phyloP scores from a whole-genome alignment of 30 jellyfish, hydroid and myxozoan species.

The Hydractinia echinata region DNA sequence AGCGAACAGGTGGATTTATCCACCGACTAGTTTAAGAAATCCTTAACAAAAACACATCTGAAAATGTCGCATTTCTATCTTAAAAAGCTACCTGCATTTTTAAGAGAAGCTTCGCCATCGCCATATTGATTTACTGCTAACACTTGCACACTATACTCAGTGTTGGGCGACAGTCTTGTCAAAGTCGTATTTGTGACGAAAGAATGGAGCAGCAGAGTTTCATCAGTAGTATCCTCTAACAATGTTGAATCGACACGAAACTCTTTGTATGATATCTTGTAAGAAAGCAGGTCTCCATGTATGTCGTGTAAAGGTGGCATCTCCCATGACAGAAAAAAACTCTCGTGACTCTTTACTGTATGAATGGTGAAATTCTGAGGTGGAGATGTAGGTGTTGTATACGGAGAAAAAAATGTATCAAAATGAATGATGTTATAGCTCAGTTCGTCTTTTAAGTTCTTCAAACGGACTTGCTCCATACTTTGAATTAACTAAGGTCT shows the following conservation, averaged over 20 bases:
- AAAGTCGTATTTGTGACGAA: neutral
- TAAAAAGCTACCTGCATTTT: conserved; percentile 22
- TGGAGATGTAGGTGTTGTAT: conserved; percentile 14
- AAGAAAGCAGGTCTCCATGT: conserved; percentile 29
- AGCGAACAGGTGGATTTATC: no score
- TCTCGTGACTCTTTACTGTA: conserved; percentile 4
- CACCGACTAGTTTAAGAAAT: no score
- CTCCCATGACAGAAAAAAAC: conserved; percentile 21
- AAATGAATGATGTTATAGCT: no score
- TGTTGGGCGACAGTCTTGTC: conserved; percentile 24
- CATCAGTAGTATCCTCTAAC: neutral
- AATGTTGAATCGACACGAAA: neutral
- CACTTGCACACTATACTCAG: conserved; percentile 34
- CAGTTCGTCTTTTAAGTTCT: no score
- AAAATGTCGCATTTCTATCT: no score
- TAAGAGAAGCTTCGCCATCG: conserved; percentile 50
- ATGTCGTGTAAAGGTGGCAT: conserved; percentile 33
- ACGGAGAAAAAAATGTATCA: neutral
- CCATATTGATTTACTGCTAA: conserved; percentile 73
- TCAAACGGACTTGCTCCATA: no score
- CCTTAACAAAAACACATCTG: no score
- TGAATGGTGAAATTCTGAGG: conserved; percentile 1
- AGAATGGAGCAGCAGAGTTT: conserved; percentile 20
- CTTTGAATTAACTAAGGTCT: no score
- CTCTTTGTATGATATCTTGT: conserved; percentile 8